phyloP scores from a whole-genome alignment of 2,113 vertebrate species.

The Galemys pyrenaicus region DNA sequence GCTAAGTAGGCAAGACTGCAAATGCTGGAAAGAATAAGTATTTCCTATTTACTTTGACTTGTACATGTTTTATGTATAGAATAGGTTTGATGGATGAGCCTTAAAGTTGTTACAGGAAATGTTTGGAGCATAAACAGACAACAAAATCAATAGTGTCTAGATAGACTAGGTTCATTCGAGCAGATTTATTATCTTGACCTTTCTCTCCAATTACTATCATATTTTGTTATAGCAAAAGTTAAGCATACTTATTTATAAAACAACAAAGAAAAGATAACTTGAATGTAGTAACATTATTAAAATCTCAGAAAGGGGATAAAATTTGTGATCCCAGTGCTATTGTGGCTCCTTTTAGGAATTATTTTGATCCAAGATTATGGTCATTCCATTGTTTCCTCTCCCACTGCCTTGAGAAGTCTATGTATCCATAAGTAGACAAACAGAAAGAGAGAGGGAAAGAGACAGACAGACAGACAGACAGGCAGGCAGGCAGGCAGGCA shows the following conservation, averaged over 20 bases:
- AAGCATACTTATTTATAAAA: slow-evolving; percentile 38
- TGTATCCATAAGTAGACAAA: background rate
- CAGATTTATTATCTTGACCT: slow-evolving; percentile 58
- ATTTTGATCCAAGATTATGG: background rate
- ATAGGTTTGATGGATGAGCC: slow-evolving; percentile 31
- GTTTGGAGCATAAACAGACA: slow-evolving; percentile 32
- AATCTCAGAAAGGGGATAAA: background rate
- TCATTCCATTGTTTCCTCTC: background rate
- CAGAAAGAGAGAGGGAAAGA: too few species aligned
- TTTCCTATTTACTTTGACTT: slow-evolving; percentile 32
- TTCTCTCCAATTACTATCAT: slow-evolving; percentile 10
- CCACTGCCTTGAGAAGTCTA: background rate
- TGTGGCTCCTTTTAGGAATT: background rate
- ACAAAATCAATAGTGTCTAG: slow-evolving; percentile 38
- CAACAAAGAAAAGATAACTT: background rate
- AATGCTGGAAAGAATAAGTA: slow-evolving; percentile 1
- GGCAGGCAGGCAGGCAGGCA: too few species aligned
- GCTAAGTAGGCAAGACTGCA: background rate
- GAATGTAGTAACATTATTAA: slow-evolving; percentile 1
- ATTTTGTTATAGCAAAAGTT: slow-evolving; percentile 22
- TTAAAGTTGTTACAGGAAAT: slow-evolving; percentile 64
- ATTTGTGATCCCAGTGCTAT: background rate
- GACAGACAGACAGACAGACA: too few species aligned
- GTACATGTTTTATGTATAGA: slow-evolving; percentile 46
- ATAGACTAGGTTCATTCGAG: background rate